phyloP scores from a whole-genome alignment of 2,888 invertebrate genomes.

The Endomychus coccineus region DNA sequence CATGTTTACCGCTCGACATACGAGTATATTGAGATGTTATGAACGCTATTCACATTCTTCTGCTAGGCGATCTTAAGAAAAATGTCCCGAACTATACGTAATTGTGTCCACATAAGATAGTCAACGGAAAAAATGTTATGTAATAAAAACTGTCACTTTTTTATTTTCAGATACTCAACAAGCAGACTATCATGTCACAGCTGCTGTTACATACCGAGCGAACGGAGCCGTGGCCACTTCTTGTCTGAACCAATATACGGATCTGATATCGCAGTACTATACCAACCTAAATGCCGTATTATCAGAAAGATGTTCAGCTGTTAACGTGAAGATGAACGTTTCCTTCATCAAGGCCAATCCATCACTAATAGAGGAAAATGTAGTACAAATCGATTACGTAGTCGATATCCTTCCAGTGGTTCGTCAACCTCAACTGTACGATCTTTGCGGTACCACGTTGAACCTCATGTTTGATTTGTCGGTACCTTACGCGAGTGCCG shows the following conservation, averaged over 20 bases:
- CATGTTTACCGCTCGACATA: too few relatives aligned
- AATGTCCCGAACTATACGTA: too few relatives aligned
- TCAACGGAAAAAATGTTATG: too few relatives aligned
- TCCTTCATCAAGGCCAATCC: conserved; percentile 79
- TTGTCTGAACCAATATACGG: conserved; percentile 80
- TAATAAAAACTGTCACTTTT: too few relatives aligned
- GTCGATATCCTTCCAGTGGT: conserved; percentile 81
- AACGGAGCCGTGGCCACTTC: conserved; percentile 81
- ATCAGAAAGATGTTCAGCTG: conserved; percentile 87
- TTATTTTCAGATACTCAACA: conserved; percentile 70
- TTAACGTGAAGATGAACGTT: conserved; percentile 91
- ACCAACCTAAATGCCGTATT: conserved; percentile 70
- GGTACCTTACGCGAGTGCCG: conserved; percentile 84
- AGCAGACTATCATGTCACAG: conserved; percentile 88
- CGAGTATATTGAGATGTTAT: too few relatives aligned
- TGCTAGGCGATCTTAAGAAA: too few relatives aligned
- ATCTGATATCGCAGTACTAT: conserved; percentile 74
- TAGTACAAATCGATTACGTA: conserved; percentile 84
- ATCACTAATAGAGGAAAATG: conserved; percentile 74
- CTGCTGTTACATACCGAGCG: conserved; percentile 78
- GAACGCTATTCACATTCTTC: too few relatives aligned
- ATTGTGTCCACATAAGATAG: too few relatives aligned
- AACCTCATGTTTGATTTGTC: conserved; percentile 90
- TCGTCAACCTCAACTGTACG: conserved; percentile 85
- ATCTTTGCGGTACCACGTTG: conserved; percentile 88